These are phyloP conservation scores for Bombus breviceps DNA, from an alignment of 1,140 invertebrate genomes.

Conservation along the genomic window DNA sequence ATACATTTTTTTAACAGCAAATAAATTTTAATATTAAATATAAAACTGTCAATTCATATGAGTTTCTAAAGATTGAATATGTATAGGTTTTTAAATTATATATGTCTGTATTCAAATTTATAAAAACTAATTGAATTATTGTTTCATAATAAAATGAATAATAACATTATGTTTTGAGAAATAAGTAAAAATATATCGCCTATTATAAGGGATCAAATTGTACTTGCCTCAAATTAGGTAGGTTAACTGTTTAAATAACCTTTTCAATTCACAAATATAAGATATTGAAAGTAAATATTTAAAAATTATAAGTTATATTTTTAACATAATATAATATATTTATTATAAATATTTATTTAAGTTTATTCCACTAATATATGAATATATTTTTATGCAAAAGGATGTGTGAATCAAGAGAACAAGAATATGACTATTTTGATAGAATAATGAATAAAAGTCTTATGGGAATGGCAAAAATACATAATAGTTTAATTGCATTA, in stretches of 20 bases:
- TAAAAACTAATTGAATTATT: neutral
- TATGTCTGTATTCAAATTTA: neutral
- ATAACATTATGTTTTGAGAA: neutral
- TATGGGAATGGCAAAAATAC: conserved; percentile 80
- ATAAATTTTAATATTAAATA: neutral
- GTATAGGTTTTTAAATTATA: neutral
- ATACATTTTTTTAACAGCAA: neutral
- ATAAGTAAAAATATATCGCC: neutral
- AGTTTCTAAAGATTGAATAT: neutral
- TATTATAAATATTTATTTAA: neutral
- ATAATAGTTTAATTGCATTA: conserved; percentile 81
- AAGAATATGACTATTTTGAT: conserved; percentile 51
- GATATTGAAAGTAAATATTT: neutral
- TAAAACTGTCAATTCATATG: neutral
- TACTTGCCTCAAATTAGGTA: neutral
- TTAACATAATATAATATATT: neutral
- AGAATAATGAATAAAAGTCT: conserved; percentile 82
- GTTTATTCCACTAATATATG: neutral
- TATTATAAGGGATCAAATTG: neutral
- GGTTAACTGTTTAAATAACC: conserved; percentile 4
- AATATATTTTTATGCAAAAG: neutral
- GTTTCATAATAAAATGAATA: neutral
- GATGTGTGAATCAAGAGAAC: neutral
- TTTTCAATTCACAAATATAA: neutral
- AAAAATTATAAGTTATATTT: neutral